Evolutionary conservation across 2,888 invertebrate species (phyloP).

Genomic region (Ectemnius lituratus): DNA sequence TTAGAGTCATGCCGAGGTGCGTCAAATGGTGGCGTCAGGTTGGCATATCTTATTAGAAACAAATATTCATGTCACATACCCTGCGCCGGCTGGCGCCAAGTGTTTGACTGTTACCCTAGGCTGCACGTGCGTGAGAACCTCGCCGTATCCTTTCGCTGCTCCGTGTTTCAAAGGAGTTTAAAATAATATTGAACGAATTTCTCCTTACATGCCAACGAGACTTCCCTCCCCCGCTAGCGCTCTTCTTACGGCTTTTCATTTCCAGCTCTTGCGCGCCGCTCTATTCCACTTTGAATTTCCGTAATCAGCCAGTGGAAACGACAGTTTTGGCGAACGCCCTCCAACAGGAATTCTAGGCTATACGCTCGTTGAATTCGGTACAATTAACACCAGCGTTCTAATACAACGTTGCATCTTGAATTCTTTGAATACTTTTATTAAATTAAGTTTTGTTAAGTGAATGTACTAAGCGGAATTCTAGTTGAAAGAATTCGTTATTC

Average conservation of each 20-base stretch:
- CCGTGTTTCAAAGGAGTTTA: constrained; percentile 70
- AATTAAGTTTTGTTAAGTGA: no score
- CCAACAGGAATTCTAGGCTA: no score
- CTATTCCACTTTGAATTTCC: not conserved
- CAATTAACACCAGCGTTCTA: no score
- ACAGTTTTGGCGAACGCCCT: no score
- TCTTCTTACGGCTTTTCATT: constrained; percentile 16
- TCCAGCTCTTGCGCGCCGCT: constrained; percentile 11
- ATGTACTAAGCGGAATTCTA: no score
- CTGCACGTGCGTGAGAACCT: constrained; percentile 74
- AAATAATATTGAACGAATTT: constrained; percentile 73
- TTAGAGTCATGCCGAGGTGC: constrained; percentile 58
- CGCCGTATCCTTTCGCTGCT: constrained; percentile 49
- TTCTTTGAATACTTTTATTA: no score
- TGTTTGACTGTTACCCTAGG: constrained; percentile 76
- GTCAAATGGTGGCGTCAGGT: constrained; percentile 71
- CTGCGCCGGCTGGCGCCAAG: constrained; percentile 77
- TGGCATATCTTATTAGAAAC: constrained; percentile 78
- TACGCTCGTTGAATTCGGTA: no score
- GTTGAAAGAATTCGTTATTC: no score
- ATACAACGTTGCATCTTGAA: no score
- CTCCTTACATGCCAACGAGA: constrained; percentile 35
- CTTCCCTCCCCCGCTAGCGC: not conserved
- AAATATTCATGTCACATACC: constrained; percentile 78
- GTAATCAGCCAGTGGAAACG: not conserved